Percentiles rank a stretch among this genome's conserved stretches.
phyloP scores from a whole-genome alignment of 2,113 vertebrate species.

The Gulo gulo region DNA sequence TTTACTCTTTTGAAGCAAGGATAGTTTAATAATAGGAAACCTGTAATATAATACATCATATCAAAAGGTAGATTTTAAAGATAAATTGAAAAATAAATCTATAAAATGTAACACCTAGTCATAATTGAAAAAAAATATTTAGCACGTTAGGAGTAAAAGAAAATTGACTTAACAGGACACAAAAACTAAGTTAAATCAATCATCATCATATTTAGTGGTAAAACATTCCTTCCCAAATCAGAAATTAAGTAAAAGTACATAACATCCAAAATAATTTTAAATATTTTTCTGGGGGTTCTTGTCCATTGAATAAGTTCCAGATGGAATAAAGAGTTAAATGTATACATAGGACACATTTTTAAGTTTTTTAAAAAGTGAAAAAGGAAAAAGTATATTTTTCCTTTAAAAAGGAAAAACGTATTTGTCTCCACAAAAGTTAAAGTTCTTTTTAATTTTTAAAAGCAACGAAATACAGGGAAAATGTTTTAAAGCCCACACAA shows the following conservation, averaged over 20 bases:
- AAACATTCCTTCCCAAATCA: background rate
- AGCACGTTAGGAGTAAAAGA: background rate
- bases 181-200: background rate
- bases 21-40: background rate
- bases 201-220: background rate
- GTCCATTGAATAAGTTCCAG: background rate
- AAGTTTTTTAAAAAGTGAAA: background rate
- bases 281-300: background rate
- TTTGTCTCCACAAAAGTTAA: constrained; percentile 14
- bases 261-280: constrained; percentile 2
- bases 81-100: background rate
- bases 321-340: background rate
- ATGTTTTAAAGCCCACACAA: background rate
- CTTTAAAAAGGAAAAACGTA: background rate
- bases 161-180: background rate
- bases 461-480: background rate
- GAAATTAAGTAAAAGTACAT: background rate
- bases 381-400: background rate
- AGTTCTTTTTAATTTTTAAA: background rate
- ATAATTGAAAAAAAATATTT: constrained; percentile 1
- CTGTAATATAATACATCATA: background rate
- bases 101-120: background rate
- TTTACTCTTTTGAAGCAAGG: background rate
- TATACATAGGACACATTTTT: background rate
- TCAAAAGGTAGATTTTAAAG: background rate